Base-by-base conservation (phyloP, 2,888 invertebrate genomes). In the Patella ulyssiponensis region DNA sequence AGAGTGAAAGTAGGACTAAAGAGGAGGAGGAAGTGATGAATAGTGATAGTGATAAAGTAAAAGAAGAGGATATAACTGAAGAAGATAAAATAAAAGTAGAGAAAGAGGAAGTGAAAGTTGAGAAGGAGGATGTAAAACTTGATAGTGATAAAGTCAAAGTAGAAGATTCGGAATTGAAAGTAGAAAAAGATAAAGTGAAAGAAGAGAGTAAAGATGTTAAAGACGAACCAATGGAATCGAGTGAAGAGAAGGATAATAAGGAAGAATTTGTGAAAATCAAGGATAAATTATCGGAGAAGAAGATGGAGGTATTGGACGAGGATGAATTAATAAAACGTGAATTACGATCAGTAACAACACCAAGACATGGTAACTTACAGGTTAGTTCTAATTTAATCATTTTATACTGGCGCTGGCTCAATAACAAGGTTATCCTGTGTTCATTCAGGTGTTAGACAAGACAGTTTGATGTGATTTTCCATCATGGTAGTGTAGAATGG, bases 21-120 rank as follows among this genome's bases (percentile, higher is more conserved):
- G 76, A 74, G 1, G 82, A 83, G n/a, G 82, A 84, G 56, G 86
- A 71, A 20, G 81, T 82, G 74, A 84, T 84, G 20, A 80, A 81
- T 71, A 73, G 73, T 54, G 75, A 76, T 33, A 77, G 74, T 17
- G 71, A 73, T 64, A 54, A 75, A 15, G 73, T 77, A 15, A 78
- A 80, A 53, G 71, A 82, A 56, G 78, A 72, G n/a, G 72, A 81
- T 79, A 74, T 86, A 85, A 82, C 15, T 15, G 27, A 72, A 76
- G 2, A 73, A 72, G 44, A 52, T 44, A 58, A 72, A 71, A 69
- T 14, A 23, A 53, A 76, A 70, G 52, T 33, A 15, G 56, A 73
- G 53, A 73, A 77, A 14, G 78, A 78, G 12, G 72, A 72, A n/a
- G 71, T 73, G 11, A 74, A 72, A 11, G 76, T 82, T n/a, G 77